Conservation (phyloP, 2,113 vertebrate species). For the Rhinolophus ferrumequinum region DNA sequence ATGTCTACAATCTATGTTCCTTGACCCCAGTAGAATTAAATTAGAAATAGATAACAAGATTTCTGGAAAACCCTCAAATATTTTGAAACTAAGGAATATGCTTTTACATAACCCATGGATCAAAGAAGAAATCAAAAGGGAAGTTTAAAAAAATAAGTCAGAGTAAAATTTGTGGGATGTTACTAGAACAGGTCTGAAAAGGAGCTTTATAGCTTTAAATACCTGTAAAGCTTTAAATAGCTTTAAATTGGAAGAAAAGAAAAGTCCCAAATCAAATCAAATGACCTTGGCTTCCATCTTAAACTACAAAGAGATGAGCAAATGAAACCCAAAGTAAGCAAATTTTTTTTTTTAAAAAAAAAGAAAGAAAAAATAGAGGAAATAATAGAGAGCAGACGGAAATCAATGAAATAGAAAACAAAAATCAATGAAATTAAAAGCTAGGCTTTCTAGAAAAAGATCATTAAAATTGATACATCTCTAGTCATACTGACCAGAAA, state of each 20-base stretch:
- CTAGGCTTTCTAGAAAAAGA: too few species aligned
- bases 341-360: too few species aligned
- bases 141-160: background rate
- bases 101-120: background rate
- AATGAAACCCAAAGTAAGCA: background rate
- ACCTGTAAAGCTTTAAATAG: too few species aligned
- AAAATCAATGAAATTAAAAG: background rate
- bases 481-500: background rate
- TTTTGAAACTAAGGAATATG: background rate
- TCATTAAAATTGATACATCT: background rate
- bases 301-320: background rate
- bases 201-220: background rate
- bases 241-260: background rate
- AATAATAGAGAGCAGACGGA: background rate
- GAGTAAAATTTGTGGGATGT: background rate
- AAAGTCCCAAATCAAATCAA: too few species aligned
- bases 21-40: background rate
- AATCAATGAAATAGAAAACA: conserved; percentile 5
- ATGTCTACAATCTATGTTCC: background rate
- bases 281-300: background rate
- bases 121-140: background rate
- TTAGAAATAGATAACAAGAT: background rate
- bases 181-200: background rate
- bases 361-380: background rate
- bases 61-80: background rate